Conservation (phyloP, 23 tunicate species). For the Ascidia mentula region DNA sequence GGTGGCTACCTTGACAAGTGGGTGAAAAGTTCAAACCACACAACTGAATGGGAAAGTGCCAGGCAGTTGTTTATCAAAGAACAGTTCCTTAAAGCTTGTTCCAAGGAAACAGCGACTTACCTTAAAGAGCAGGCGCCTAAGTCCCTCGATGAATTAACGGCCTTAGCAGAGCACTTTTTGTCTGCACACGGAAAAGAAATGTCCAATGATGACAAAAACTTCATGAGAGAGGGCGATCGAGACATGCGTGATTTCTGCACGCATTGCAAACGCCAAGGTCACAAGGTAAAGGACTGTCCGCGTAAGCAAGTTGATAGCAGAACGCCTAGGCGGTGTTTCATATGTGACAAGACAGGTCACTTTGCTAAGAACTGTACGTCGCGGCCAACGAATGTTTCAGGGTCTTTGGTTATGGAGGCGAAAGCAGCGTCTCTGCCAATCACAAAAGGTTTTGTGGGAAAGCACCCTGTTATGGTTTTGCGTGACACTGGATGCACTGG, state of each 20-base stretch:
- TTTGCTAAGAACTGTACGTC: slow-evolving; percentile 9
- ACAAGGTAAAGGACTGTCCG: not conserved
- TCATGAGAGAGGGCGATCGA: not conserved
- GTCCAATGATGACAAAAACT: not conserved
- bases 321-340: slow-evolving; percentile 3
- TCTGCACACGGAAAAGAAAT: not conserved
- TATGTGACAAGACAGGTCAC: slow-evolving; percentile 18
- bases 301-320: not conserved
- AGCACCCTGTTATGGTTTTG: not conserved
- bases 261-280: not conserved
- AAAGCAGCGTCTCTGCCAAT: not conserved
- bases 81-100: slow-evolving; percentile 23
- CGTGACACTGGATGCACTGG: slow-evolving; percentile 24
- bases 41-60: not conserved
- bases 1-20: slow-evolving; percentile 16
- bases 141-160: not conserved
- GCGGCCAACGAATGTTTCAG: not conserved
- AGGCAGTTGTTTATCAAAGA: slow-evolving; percentile 18
- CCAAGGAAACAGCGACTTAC: slow-evolving; percentile 15
- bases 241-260: no score
- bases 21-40: not conserved
- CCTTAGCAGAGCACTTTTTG: slow-evolving; percentile 7
- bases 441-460: not conserved
- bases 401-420: not conserved
- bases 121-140: slow-evolving; percentile 19